Percentiles rank a stretch among this genome's conserved stretches.
phyloP scores from a whole-genome alignment of 2,113 vertebrate species.

The Platysternon megacephalum region DNA sequence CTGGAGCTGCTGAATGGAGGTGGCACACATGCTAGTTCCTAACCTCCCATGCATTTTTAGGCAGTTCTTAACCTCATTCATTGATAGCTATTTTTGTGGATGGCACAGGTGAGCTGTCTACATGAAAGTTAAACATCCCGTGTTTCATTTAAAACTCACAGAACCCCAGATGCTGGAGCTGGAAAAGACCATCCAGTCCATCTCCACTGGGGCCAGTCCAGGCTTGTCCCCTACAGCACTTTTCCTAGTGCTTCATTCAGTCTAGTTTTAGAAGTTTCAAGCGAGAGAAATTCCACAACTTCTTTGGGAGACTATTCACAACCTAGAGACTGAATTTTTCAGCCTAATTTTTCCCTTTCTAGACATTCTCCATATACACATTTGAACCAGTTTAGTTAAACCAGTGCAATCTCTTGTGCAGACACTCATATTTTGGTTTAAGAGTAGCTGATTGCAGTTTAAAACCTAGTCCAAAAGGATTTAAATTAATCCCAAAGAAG shows the following conservation, averaged over 20 bases:
- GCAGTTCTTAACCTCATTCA: neutral
- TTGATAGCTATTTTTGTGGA: neutral
- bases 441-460: neutral
- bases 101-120: neutral
- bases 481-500: neutral
- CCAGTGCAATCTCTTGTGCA: neutral
- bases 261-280: neutral
- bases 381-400: neutral
- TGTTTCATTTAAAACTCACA: neutral
- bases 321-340: neutral
- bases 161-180: neutral
- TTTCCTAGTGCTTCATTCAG: neutral
- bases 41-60: neutral
- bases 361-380: neutral
- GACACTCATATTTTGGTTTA: neutral
- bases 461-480: slow-evolving; percentile 10
- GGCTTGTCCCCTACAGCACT: neutral
- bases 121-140: neutral
- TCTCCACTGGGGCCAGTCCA: neutral
- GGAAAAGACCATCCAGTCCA: neutral
- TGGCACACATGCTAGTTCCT: neutral
- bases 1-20: neutral
- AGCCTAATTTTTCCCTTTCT: neutral
- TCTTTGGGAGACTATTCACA: neutral
- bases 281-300: neutral